Percentiles rank a stretch among this genome's conserved stretches.
These are phyloP conservation scores for Cygnus atratus DNA, from an alignment of 2,113 vertebrate species.

Conservation along the genomic window DNA sequence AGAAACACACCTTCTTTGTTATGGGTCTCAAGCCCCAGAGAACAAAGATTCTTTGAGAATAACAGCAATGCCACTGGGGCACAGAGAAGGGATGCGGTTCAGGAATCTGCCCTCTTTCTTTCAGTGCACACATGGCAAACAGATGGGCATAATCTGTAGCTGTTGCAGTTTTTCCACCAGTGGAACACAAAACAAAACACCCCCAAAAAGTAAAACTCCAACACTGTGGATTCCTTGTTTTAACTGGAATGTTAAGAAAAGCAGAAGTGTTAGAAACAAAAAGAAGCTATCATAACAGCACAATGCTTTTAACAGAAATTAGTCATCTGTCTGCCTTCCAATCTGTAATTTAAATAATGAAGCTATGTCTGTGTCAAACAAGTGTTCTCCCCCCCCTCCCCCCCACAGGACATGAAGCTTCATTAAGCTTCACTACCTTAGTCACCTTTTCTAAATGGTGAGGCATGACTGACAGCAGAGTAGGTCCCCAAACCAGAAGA, in stretches of 20 bases:
- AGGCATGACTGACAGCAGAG: not conserved
- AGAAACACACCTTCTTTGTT: not conserved
- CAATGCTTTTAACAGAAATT: conserved; percentile 34
- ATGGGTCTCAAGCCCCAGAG: not conserved
- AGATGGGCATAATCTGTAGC: not conserved
- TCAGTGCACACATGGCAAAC: not conserved
- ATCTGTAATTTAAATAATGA: conserved; percentile 50
- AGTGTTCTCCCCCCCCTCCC: not conserved
- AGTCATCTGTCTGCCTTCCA: conserved; percentile 26
- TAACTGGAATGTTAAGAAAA: conserved; percentile 37
- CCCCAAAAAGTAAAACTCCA: not conserved
- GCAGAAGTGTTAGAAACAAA: not conserved
- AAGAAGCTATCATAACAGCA: not conserved
- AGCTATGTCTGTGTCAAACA: not conserved
- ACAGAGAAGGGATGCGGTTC: not conserved
- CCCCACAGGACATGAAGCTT: not conserved
- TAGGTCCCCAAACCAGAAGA: not conserved
- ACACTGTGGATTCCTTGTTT: not conserved
- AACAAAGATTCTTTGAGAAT: not conserved
- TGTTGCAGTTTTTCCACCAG: not conserved
- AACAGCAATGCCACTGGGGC: not conserved
- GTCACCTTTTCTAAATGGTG: conserved; percentile 23
- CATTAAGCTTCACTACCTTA: conserved; percentile 33
- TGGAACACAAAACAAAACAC: not conserved
- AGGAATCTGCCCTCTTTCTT: not conserved